Base-by-base conservation (phyloP, 2,888 invertebrate genomes). In the Nectonema munidae region DNA sequence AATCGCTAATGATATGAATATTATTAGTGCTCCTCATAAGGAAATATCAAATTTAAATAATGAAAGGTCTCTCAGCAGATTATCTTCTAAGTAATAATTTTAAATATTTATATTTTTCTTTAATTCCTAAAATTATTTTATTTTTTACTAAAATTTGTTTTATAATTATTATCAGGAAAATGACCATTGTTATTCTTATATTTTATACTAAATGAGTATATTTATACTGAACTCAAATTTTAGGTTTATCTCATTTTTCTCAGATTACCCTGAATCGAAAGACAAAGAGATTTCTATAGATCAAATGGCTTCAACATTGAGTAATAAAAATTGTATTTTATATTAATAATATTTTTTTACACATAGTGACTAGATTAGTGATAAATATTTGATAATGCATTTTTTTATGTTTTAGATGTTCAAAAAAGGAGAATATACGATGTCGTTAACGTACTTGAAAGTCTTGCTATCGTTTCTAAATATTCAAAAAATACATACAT, bases 351-450 rank as follows among this genome's bases (percentile, higher is more conserved):
- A 6, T 30, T 13, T 9, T 13, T 39, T 32, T 20, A 21, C 14
- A 21, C 39, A 11, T 18, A 30, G 38, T 25, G 40, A 21, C 11
- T 9, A 13, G 34, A 32, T 18, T n/a, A 18, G 6, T n/a, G n/a
- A n/a, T n/a, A n/a, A n/a, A n/a, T n/a, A n/a, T n/a, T n/a, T n/a
- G n/a, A n/a, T n/a, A n/a, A n/a, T n/a, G n/a, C n/a, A n/a, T n/a
- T n/a, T 19, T 16, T 21, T 41, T 39, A 15, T 28, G 37, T 42
- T 39, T 14, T 14, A 47, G 54, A 64, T 34, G 67, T 68, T 4
- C 68, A 68, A 47, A 64, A 68, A 45, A 55, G 69, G 21, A 57
- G 69, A 47, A 66, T 69, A 53, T 69, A 69, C 54, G 69, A 69
- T 50, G 68, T 69, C 45, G 66, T 69, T 39, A 69, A 68, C 54